Conservation (phyloP, 2,888 invertebrate species). For the Ramazzottius varieornatus region DNA sequence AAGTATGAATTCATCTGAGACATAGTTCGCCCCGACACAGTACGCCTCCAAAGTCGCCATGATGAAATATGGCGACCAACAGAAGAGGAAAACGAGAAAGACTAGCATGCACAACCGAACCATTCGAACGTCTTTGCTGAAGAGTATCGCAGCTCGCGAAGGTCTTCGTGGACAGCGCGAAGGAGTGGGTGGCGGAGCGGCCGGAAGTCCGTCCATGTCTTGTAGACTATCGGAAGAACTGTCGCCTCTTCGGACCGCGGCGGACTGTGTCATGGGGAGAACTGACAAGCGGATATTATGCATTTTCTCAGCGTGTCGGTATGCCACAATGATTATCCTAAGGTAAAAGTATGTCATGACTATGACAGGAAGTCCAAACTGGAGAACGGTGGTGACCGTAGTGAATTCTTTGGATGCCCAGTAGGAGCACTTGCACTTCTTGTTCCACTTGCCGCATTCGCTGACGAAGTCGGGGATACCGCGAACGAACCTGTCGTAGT, state of each 20-base stretch:
- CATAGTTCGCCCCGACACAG: not conserved
- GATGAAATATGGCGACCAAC: constrained; percentile 13
- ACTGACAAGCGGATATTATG: not conserved
- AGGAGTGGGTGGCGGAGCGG: too few relatives aligned
- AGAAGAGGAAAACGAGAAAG: constrained; percentile 12
- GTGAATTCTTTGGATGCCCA: not conserved
- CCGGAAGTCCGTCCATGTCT: too few relatives aligned
- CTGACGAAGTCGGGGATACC: not conserved
- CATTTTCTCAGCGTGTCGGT: not conserved
- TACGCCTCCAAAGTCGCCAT: constrained; percentile 11
- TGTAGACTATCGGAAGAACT: too few relatives aligned
- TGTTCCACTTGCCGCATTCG: not conserved
- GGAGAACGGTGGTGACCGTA: not conserved
- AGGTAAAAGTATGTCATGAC: not conserved
- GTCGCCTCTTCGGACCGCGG: too few relatives aligned
- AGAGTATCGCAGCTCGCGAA: not conserved
- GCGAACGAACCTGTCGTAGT: not conserved
- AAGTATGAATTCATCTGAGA: not conserved
- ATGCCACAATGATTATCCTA: not conserved
- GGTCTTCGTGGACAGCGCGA: not conserved
- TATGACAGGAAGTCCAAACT: not conserved
- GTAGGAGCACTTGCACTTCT: not conserved
- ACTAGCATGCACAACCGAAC: constrained; percentile 8
- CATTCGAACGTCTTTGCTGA: not conserved
- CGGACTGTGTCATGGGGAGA: too few relatives aligned